Evolutionary conservation across 2,797 vertebrate genomes (phyloP).

Genomic region (Cynopterus sphinx): DNA sequence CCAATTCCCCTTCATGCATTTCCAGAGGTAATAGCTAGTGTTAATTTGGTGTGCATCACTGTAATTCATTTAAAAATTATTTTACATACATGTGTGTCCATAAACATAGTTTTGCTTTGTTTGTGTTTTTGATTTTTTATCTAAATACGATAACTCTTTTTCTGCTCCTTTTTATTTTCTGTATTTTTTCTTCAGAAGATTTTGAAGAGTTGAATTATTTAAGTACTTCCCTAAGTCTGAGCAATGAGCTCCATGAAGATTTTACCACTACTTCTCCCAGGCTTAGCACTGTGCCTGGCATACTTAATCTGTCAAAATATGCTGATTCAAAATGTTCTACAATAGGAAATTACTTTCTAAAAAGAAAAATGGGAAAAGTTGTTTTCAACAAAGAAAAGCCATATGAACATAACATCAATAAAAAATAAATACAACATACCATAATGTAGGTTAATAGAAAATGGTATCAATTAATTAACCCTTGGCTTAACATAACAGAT

Average conservation of each 20-base stretch:
- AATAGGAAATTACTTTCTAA: slow-evolving; percentile 12
- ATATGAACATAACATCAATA: not conserved
- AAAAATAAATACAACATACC: not conserved
- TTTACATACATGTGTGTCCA: not conserved
- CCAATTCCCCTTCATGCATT: not conserved
- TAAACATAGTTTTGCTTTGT: not conserved
- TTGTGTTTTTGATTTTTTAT: not conserved
- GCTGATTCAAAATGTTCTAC: slow-evolving; percentile 17
- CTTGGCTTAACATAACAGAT: not conserved
- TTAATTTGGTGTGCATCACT: not conserved
- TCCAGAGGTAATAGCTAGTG: not conserved
- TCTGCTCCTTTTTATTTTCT: slow-evolving; percentile 11
- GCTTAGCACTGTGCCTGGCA: not conserved
- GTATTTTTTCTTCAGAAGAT: not conserved
- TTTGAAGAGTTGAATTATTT: slow-evolving; percentile 12
- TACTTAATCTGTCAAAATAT: not conserved
- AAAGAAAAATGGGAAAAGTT: not conserved
- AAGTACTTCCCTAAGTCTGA: not conserved
- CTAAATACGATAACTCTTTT: not conserved
- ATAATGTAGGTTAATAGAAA: not conserved
- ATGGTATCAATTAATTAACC: not conserved
- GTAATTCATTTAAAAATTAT: slow-evolving; percentile 11
- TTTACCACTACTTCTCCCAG: not conserved
- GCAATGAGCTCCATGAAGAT: not conserved
- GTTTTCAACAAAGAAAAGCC: not conserved